Conservation (phyloP, 2,113 vertebrate genomes). For the Elachura formosa region DNA sequence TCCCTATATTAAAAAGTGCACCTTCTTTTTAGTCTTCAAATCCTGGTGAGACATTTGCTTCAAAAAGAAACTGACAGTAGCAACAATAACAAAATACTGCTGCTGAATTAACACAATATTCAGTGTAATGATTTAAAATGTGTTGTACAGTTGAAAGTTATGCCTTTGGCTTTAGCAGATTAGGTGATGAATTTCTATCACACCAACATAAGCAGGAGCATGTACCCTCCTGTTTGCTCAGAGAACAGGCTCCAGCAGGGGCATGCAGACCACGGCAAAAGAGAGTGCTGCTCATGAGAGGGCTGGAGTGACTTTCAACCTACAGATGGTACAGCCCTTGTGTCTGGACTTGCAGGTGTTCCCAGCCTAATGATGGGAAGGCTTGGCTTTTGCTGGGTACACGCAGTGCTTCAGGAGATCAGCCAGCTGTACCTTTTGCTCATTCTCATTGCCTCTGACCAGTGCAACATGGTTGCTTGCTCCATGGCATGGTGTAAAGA, state of each 20-base stretch:
- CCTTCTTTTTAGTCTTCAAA: neutral
- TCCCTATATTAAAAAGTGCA: neutral
- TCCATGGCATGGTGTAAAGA: neutral
- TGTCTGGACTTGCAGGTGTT: neutral
- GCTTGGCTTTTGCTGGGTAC: neutral
- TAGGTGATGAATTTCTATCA: neutral
- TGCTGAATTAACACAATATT: neutral
- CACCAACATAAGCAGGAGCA: rapidly evolving
- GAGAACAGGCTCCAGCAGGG: neutral
- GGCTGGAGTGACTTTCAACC: neutral
- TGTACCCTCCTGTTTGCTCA: neutral
- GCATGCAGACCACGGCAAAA: neutral
- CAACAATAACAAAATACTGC: neutral
- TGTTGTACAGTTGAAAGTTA: neutral
- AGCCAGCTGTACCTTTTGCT: neutral
- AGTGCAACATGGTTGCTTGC: rapidly evolving
- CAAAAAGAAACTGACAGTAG: neutral
- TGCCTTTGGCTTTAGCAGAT: neutral
- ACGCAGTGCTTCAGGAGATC: neutral
- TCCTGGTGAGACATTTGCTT: neutral
- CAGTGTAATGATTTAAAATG: neutral
- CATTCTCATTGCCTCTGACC: neutral
- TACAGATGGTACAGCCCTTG: rapidly evolving
- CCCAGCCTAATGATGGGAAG: neutral
- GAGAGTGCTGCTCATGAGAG: rapidly evolving